Conservation (phyloP, 2,888 invertebrate genomes). For the Ormyrus pomaceus region DNA sequence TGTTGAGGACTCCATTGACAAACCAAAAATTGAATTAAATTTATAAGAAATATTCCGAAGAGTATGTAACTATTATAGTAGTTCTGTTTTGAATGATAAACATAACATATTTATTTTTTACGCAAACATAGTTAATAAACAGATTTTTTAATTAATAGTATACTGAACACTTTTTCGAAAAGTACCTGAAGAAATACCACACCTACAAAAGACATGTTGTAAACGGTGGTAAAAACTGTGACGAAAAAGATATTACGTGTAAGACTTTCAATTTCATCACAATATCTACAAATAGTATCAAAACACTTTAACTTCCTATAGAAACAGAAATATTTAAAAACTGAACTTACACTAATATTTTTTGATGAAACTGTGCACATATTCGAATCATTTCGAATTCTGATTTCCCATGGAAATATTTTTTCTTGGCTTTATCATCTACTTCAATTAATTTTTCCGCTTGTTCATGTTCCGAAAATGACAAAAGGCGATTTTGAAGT, state of each 20-base stretch:
- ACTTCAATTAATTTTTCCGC: no score
- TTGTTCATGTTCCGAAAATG: neutral
- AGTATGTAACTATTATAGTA: constrained; percentile 12
- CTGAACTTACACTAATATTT: constrained; percentile 13
- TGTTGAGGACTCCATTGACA: constrained; percentile 45
- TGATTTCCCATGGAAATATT: no score
- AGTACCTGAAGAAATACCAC: constrained; percentile 20
- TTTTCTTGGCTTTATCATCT: no score
- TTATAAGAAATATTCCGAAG: neutral
- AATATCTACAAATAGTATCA: neutral
- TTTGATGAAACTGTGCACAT: neutral
- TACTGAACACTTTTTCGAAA: no score
- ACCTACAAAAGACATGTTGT: constrained; percentile 4
- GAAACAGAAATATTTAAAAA: neutral
- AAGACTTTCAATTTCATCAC: constrained; percentile 8
- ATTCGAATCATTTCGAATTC: no score
- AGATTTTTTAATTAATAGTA: neutral
- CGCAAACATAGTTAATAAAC: neutral
- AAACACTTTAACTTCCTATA: neutral
- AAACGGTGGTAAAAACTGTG: neutral
- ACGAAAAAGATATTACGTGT: neutral
- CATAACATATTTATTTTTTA: no score
- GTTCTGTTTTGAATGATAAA: no score
- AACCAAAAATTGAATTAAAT: constrained; percentile 29
- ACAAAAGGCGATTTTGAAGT: neutral